A percentile compares a stretch with the other conserved stretches of the same genome.
phyloP scores from a whole-genome alignment of 2,113 vertebrate genomes.

The Hemicordylus capensis region DNA sequence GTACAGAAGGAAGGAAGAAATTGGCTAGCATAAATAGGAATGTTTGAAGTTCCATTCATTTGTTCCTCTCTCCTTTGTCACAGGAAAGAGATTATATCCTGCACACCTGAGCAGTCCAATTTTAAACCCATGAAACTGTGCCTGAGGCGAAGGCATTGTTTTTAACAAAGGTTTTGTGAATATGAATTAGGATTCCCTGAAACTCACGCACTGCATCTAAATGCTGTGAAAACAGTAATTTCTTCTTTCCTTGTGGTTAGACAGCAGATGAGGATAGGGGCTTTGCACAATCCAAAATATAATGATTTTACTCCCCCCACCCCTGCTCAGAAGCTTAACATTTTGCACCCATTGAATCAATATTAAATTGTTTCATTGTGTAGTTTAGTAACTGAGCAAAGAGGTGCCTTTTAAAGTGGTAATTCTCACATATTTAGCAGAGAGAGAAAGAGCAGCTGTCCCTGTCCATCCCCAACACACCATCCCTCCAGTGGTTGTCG shows the following conservation, averaged over 20 bases:
- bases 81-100: not conserved
- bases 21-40: not conserved
- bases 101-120: not conserved
- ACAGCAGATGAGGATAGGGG: not conserved
- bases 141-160: not conserved
- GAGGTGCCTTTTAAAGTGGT: no score
- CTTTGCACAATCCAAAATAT: not conserved
- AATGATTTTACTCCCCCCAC: not conserved
- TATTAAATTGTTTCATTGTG: not conserved
- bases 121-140: slow-evolving; percentile 21
- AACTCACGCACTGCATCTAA: not conserved
- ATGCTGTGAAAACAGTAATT: slow-evolving; percentile 10
- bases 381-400: no score
- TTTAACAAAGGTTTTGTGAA: slow-evolving; percentile 15
- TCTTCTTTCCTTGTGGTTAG: not conserved
- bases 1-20: not conserved
- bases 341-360: not conserved
- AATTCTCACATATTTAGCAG: no score
- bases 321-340: not conserved
- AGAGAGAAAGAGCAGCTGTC: no score
- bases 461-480: no score
- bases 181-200: slow-evolving; percentile 23
- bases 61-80: not conserved
- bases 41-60: slow-evolving; percentile 7
- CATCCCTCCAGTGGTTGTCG: no score